phyloP scores from a whole-genome alignment of 2,888 invertebrate genomes.

The Leucania comma region DNA sequence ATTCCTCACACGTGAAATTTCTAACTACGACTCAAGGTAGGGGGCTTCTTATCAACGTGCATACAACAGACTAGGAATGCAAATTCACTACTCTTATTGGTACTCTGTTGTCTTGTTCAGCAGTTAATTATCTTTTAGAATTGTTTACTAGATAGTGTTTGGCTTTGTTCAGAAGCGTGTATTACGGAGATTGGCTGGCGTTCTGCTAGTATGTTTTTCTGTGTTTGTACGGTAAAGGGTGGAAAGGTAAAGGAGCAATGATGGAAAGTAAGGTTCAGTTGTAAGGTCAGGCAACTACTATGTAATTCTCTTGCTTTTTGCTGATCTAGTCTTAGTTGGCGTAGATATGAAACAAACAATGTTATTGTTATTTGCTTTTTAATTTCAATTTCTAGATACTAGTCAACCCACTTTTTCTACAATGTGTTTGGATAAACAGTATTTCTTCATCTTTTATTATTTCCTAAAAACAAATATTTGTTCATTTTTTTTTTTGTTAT shows the following conservation, averaged over 20 bases:
- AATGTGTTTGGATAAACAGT: no score
- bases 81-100: conserved; percentile 70
- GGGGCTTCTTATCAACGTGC: conserved; percentile 67
- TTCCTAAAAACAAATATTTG: no score
- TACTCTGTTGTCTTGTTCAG: conserved; percentile 59
- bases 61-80: conserved; percentile 70
- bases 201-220: conserved; percentile 24
- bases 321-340: no score
- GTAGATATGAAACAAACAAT: no score
- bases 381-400: no score
- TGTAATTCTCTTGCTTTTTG: no score
- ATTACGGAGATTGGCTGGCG: conserved; percentile 36
- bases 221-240: not conserved
- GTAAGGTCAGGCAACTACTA: no score
- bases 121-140: conserved; percentile 66
- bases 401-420: no score
- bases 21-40: conserved; percentile 36
- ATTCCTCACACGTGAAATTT: not conserved
- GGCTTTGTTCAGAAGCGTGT: conserved; percentile 46
- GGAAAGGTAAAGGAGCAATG: not conserved
- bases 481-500: no score
- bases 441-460: no score
- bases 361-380: no score
- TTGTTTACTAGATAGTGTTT: conserved; percentile 60
- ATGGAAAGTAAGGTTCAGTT: no score